Conservation (phyloP, 2,797 vertebrate genomes). For the Eutrigla gurnardus region DNA sequence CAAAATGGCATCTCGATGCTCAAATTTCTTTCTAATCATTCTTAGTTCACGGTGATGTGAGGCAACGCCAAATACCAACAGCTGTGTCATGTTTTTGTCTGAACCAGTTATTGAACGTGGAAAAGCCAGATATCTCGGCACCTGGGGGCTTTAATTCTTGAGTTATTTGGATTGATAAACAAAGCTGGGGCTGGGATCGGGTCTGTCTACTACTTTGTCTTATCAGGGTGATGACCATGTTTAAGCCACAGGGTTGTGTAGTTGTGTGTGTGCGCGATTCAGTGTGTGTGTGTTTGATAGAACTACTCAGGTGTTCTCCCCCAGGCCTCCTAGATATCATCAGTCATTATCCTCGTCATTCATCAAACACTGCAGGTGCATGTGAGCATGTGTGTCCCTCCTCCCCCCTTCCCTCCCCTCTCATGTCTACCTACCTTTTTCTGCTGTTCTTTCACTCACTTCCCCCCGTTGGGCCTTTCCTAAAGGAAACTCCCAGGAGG, state of each 20-base stretch:
- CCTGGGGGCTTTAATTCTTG: conserved; percentile 46
- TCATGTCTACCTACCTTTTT: conserved; percentile 43
- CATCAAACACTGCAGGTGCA: conserved; percentile 81
- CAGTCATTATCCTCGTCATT: conserved; percentile 83
- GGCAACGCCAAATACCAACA: background rate
- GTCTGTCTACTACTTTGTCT: conserved; percentile 61
- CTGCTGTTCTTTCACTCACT: conserved; percentile 56
- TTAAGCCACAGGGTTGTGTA: conserved; percentile 38
- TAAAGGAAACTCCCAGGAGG: conserved; percentile 56
- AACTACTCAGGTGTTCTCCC: conserved; percentile 84
- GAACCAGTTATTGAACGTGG: background rate
- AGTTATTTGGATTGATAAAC: conserved; percentile 55
- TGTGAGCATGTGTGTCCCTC: conserved; percentile 48
- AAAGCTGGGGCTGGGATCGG: conserved; percentile 49
- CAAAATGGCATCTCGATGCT: background rate
- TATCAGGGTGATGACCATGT: conserved; percentile 50
- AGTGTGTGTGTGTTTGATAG: conserved; percentile 58
- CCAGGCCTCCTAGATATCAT: conserved; percentile 78
- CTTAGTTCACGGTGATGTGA: background rate
- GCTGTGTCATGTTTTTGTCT: background rate
- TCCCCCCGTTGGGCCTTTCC: conserved; percentile 54
- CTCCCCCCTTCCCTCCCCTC: background rate
- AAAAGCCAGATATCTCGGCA: conserved; percentile 17
- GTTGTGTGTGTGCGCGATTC: conserved; percentile 15
- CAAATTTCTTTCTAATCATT: background rate